phyloP scores from a whole-genome alignment of 1,140 invertebrate species.

The Ips nitidus region DNA sequence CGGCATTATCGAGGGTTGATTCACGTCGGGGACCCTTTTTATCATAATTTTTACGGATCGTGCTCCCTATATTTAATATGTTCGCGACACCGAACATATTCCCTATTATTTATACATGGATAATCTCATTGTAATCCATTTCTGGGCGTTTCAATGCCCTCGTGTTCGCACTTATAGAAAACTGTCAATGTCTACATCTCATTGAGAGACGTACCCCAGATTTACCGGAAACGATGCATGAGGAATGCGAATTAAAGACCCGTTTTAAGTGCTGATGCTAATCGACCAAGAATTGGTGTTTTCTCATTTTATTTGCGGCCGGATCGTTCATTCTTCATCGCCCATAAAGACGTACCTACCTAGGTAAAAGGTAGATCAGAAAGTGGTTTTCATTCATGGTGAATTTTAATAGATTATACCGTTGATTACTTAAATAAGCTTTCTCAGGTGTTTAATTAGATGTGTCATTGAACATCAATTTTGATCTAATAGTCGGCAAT shows the following conservation, averaged over 20 bases:
- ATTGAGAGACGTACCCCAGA: neutral
- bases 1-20: no score
- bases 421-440: no score
- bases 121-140: neutral
- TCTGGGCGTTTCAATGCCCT: neutral
- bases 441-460: no score
- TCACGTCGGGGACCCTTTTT: conserved; percentile 1
- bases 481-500: no score
- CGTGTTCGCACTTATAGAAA: neutral
- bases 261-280: neutral
- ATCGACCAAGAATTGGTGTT: neutral
- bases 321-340: neutral
- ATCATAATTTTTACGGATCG: conserved; percentile 14
- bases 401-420: neutral
- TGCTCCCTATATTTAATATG: neutral
- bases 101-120: neutral
- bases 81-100: conserved; percentile 5
- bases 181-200: neutral
- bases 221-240: neutral
- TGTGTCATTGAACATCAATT: neutral
- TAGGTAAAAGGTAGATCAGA: neutral
- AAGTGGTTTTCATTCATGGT: neutral
- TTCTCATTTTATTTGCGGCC: neutral
- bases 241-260: neutral
- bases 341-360: no score